Conservation (phyloP, 1,140 invertebrate genomes). For the Neomicropteryx cornuta region DNA sequence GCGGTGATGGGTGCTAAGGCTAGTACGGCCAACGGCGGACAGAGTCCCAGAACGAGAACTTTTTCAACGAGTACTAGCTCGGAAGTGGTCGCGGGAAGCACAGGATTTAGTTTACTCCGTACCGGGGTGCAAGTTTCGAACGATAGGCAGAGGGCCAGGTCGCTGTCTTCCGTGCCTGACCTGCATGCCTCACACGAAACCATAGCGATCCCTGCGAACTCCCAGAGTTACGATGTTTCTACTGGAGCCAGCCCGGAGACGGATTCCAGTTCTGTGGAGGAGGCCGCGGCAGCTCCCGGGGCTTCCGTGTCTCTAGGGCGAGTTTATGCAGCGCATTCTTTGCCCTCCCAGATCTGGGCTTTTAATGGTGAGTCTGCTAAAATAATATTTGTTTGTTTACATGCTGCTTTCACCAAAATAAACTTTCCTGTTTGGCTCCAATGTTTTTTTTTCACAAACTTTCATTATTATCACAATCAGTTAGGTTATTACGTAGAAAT, state of each 20-base stretch:
- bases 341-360: constrained; percentile 85
- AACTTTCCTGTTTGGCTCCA: no score
- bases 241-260: constrained; percentile 45
- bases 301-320: constrained; percentile 51
- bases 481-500: no score
- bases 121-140: constrained; percentile 58
- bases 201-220: constrained; percentile 41
- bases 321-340: constrained; percentile 76
- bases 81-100: constrained; percentile 47
- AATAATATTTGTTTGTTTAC: no score
- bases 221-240: constrained; percentile 45
- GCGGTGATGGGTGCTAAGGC: constrained; percentile 68
- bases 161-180: constrained; percentile 73
- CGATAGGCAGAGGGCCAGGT: constrained; percentile 68
- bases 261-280: constrained; percentile 48
- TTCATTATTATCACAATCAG: no score
- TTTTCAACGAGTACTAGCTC: constrained; percentile 66
- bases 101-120: constrained; percentile 57
- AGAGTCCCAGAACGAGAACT: constrained; percentile 61
- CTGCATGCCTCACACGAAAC: constrained; percentile 48
- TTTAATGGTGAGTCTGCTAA: constrained; percentile 71
- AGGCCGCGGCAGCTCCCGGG: constrained; percentile 35
- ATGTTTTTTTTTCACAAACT: no score
- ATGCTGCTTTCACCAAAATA: no score
- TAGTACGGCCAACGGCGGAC: constrained; percentile 61